phyloP scores from a whole-genome alignment of 1,140 invertebrate species.

The Macrobrachium nipponense region DNA sequence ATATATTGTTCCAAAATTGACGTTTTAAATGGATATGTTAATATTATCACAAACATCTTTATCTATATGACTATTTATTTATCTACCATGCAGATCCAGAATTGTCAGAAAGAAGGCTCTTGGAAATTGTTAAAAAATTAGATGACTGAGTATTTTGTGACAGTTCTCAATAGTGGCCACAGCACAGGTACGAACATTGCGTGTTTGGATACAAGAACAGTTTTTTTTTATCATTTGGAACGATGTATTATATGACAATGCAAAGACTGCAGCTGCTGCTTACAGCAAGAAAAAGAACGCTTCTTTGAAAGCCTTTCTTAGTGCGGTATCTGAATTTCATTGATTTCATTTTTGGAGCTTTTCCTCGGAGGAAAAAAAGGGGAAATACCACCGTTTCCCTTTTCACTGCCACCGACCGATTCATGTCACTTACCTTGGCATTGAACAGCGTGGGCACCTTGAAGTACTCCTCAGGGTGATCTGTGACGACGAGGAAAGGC shows the following conservation, averaged over 20 bases:
- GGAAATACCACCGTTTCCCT: background rate
- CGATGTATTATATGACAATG: no score
- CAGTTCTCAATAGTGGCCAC: no score
- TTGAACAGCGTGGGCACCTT: constrained; percentile 83
- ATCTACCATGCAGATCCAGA: background rate
- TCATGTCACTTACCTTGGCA: constrained; percentile 44
- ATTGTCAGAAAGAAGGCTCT: no score
- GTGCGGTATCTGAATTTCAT: no score
- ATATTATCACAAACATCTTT: constrained; percentile 5
- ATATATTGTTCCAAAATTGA: background rate
- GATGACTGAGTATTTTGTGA: background rate
- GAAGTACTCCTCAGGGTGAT: constrained; percentile 81
- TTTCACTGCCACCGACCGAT: background rate
- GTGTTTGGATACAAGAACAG: no score
- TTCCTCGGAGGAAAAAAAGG: no score
- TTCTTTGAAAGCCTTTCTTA: no score
- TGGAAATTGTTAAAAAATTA: background rate
- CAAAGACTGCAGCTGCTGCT: no score
- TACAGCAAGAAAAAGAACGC: no score
- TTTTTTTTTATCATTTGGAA: no score
- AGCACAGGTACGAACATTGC: no score
- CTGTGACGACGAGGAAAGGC: constrained; percentile 81
- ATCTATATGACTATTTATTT: background rate
- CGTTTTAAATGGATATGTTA: background rate
- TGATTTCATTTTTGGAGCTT: no score